phyloP scores from a whole-genome alignment of 2,888 invertebrate genomes.

The Stenichneumon culpator region DNA sequence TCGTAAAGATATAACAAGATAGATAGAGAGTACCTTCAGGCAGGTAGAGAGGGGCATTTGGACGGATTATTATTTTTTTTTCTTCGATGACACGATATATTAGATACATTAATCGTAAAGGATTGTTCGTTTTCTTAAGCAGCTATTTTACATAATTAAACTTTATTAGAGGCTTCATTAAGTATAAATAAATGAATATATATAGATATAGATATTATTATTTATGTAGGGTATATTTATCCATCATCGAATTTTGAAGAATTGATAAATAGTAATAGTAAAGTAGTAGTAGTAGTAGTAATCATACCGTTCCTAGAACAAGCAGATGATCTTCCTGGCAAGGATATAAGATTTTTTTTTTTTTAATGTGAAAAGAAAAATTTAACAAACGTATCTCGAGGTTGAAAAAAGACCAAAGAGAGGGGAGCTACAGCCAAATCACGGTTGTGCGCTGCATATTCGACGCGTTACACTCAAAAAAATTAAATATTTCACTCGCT shows the following conservation, averaged over 20 bases:
- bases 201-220: conserved; percentile 54
- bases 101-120: conserved; percentile 69
- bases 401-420: conserved; percentile 66
- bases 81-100: conserved; percentile 28
- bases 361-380: conserved; percentile 54
- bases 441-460: conserved; percentile 28
- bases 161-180: conserved; percentile 72
- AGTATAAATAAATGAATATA: conserved; percentile 69
- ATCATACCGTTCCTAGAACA: conserved; percentile 70
- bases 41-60: conserved; percentile 74
- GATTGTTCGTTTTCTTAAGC: conserved; percentile 52
- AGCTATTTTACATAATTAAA: conserved; percentile 67
- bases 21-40: conserved; percentile 35
- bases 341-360: conserved; percentile 48
- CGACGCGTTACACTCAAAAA: conserved; percentile 35
- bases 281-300: conserved; percentile 60
- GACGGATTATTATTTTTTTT: conserved; percentile 53
- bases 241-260: conserved; percentile 58
- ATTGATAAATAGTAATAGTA: conserved; percentile 60
- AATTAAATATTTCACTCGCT: conserved; percentile 11
- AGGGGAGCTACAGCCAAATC: conserved; percentile 29
- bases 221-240: conserved; percentile 67
- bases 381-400: conserved; percentile 62
- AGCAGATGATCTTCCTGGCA: conserved; percentile 64
- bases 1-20: conserved; percentile 42